Conservation (phyloP, 2,113 vertebrate genomes). For the Struthidea cinerea region DNA sequence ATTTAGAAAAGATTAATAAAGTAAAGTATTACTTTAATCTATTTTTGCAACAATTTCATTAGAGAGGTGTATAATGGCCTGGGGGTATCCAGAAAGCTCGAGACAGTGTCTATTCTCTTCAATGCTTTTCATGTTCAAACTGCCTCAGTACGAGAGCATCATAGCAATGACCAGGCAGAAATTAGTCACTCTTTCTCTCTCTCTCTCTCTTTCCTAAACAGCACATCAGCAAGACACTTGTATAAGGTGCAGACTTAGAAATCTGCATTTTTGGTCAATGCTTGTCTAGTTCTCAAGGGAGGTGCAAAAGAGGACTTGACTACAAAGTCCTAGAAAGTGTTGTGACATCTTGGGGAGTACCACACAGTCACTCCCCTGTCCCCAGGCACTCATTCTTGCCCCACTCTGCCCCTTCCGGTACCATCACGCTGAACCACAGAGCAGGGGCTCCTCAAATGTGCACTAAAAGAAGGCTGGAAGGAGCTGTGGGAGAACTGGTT, state of each 20-base stretch:
- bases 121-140: background rate
- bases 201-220: background rate
- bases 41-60: background rate
- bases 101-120: background rate
- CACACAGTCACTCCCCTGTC: background rate
- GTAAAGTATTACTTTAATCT: background rate
- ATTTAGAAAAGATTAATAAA: background rate
- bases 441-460: background rate
- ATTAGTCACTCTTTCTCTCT: background rate
- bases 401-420: background rate
- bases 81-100: background rate
- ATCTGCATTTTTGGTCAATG: background rate
- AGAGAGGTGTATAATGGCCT: background rate
- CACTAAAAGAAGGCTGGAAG: background rate
- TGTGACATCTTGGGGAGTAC: background rate
- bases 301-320: background rate
- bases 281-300: background rate
- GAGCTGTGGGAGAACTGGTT: background rate
- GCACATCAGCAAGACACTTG: background rate
- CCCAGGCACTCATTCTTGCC: accelerated
- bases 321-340: background rate
- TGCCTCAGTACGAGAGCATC: background rate
- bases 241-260: background rate
- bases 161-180: background rate
- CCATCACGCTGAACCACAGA: accelerated